These are phyloP conservation scores for Papilio helenus DNA, from an alignment of 1,140 invertebrate species.

Conservation along the genomic window DNA sequence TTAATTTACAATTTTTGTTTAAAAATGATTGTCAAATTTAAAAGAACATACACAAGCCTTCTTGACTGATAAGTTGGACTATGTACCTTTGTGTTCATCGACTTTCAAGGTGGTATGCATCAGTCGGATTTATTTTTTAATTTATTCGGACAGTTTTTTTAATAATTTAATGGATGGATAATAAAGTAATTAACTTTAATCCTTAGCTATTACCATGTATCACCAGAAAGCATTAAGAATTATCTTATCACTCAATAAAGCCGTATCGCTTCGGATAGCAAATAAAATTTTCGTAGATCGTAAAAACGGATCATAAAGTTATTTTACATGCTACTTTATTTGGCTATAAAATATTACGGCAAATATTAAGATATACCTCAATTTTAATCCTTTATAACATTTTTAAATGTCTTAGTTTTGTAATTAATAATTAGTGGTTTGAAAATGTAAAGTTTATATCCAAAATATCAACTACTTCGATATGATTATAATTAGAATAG, in stretches of 20 bases:
- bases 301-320: slow-evolving; percentile 18
- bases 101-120: too few species aligned
- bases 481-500: too few species aligned
- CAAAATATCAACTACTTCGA: background rate
- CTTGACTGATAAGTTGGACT: too few species aligned
- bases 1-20: too few species aligned
- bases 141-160: background rate
- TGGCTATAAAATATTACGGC: slow-evolving; percentile 19
- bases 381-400: background rate
- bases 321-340: slow-evolving; percentile 29
- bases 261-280: slow-evolving; percentile 13
- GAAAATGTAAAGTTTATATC: background rate
- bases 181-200: background rate
- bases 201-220: slow-evolving; percentile 11
- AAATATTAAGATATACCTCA: slow-evolving; percentile 21
- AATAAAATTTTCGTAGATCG: slow-evolving; percentile 29
- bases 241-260: slow-evolving; percentile 28
- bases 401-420: background rate
- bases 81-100: too few species aligned
- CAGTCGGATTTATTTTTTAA: too few species aligned
- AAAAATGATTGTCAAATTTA: too few species aligned
- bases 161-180: background rate
- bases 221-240: slow-evolving; percentile 23
- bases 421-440: background rate
- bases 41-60: too few species aligned